phyloP scores from a whole-genome alignment of 2,797 vertebrate species.

The Thunnus albacares region DNA sequence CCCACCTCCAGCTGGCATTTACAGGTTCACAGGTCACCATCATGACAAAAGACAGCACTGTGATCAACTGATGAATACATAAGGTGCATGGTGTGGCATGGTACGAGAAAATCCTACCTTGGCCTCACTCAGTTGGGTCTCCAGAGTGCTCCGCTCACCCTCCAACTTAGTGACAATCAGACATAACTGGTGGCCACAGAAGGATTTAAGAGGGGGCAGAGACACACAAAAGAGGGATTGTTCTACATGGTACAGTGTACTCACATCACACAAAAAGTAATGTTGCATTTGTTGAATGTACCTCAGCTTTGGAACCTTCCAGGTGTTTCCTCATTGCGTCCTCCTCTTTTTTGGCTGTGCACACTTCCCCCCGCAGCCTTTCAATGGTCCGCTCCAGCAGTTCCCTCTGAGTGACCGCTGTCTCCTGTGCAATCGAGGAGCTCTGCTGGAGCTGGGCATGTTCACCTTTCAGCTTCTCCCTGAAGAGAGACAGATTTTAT shows the following conservation, averaged over 20 bases:
- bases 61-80: not conserved
- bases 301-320: slow-evolving; percentile 2
- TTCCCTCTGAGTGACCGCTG: not conserved
- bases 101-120: not conserved
- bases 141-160: not conserved
- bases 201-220: not conserved
- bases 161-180: slow-evolving; percentile 5
- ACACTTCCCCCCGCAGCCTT: slow-evolving; percentile 19
- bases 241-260: not conserved
- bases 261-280: not conserved
- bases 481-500: not conserved
- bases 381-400: slow-evolving; percentile 3
- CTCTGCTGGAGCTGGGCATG: slow-evolving; percentile 19
- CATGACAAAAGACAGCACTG: not conserved
- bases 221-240: not conserved
- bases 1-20: slow-evolving; percentile 10
- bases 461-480: slow-evolving; percentile 16
- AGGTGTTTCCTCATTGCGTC: slow-evolving; percentile 18
- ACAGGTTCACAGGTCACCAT: slow-evolving; percentile 13
- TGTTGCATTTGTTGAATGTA: not conserved
- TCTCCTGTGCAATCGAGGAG: slow-evolving; percentile 8
- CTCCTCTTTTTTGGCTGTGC: not conserved
- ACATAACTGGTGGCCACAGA: not conserved
- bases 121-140: not conserved
- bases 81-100: not conserved